Evolutionary conservation across 2,113 vertebrate genomes (phyloP).

Genomic region (Cryptomyrus ogoouensis): DNA sequence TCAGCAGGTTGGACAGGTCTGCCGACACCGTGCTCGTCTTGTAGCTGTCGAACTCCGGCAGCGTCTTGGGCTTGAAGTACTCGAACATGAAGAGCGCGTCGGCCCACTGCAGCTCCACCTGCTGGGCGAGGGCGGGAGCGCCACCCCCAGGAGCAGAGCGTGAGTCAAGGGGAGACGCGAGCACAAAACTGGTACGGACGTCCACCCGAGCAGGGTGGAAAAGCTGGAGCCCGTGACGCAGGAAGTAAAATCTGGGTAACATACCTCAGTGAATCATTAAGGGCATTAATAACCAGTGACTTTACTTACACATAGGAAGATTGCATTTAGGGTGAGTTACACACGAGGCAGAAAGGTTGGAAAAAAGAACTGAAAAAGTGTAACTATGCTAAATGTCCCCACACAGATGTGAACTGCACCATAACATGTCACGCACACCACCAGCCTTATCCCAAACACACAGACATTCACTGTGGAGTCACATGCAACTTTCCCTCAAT

Average conservation of each 20-base stretch:
- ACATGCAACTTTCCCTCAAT: neutral
- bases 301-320: neutral
- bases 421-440: neutral
- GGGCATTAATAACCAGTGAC: neutral
- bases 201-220: neutral
- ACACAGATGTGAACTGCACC: neutral
- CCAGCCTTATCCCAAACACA: neutral
- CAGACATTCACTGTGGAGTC: neutral
- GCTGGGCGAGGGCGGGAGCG: conserved; percentile 22
- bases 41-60: conserved; percentile 96
- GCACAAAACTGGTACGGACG: neutral
- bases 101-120: conserved; percentile 90
- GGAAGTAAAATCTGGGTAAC: neutral
- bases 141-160: neutral
- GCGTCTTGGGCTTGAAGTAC: conserved; percentile 94
- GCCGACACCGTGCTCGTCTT: conserved; percentile 97
- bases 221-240: neutral
- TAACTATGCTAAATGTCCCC: neutral
- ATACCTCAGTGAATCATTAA: neutral
- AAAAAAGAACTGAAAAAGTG: neutral
- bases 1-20: conserved; percentile 89
- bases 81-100: conserved; percentile 90
- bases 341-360: neutral
- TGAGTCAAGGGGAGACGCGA: neutral
- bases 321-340: neutral